These are phyloP conservation scores for Ptilodon capucinus DNA, from an alignment of 2,888 invertebrate species.

Conservation along the genomic window DNA sequence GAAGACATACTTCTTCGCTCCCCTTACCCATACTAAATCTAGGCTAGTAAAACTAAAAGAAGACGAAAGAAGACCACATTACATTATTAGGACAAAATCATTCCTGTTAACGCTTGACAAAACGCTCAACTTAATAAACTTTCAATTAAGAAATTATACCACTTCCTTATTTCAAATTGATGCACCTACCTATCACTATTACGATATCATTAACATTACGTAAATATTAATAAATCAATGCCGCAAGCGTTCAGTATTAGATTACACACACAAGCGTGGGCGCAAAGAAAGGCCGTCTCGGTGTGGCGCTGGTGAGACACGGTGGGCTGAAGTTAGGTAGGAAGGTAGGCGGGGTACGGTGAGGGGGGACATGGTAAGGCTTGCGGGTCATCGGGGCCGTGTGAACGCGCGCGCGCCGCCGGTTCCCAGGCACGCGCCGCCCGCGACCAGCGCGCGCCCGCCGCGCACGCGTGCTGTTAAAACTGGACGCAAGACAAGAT, in stretches of 20 bases:
- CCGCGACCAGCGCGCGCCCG: conserved; percentile 59
- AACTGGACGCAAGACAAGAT: conserved; percentile 15
- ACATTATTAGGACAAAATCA: too few species aligned
- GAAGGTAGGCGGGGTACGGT: conserved; percentile 8
- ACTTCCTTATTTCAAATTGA: neutral
- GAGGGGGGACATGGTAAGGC: conserved; percentile 29
- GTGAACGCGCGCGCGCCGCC: conserved; percentile 81
- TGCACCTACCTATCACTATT: neutral
- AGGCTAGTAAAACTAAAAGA: too few species aligned
- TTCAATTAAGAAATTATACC: neutral
- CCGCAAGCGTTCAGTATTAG: conserved; percentile 28
- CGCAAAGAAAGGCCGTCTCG: conserved; percentile 44
- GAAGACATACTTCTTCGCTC: too few species aligned
- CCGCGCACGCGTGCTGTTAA: conserved; percentile 33
- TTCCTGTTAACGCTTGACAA: too few species aligned
- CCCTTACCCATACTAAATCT: too few species aligned
- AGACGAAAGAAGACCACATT: too few species aligned
- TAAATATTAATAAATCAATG: conserved; percentile 4
- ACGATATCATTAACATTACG: neutral
- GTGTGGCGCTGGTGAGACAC: conserved; percentile 36
- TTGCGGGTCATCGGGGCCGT: conserved; percentile 72
- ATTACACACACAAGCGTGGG: conserved; percentile 35
- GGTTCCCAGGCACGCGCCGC: conserved; percentile 81
- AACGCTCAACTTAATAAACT: too few species aligned
- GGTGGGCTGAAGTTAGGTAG: conserved; percentile 8